These are phyloP conservation scores for Chironomus striatipennis DNA, from an alignment of 1,140 invertebrate species.

Conservation along the genomic window DNA sequence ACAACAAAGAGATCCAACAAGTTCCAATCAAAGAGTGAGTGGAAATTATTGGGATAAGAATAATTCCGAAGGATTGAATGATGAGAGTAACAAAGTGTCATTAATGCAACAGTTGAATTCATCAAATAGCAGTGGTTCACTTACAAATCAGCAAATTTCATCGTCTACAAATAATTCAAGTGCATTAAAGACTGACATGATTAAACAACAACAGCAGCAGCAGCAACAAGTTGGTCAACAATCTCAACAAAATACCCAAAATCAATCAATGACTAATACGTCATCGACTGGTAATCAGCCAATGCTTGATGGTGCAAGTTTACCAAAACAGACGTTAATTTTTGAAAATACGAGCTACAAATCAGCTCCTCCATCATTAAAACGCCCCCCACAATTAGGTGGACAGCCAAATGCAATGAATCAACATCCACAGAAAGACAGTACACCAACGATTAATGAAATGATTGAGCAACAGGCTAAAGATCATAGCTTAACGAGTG, in stretches of 20 bases:
- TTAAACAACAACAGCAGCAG: conserved; percentile 24
- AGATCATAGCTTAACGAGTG: conserved; percentile 40
- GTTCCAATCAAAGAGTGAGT: neutral
- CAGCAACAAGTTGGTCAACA: conserved; percentile 31
- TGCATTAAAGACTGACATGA: neutral
- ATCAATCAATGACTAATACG: conserved; percentile 27
- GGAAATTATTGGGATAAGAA: conserved; percentile 6
- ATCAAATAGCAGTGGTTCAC: neutral
- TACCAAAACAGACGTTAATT: conserved; percentile 79
- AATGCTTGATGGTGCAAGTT: conserved; percentile 59
- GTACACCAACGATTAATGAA: conserved; percentile 28
- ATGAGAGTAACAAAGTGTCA: neutral
- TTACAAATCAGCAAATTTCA: conserved; percentile 28
- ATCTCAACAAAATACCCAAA: conserved; percentile 34
- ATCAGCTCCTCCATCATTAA: conserved; percentile 49
- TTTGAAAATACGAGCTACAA: conserved; percentile 90
- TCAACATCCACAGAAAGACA: conserved; percentile 24
- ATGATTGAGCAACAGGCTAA: conserved; percentile 31
- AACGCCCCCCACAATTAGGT: conserved; percentile 26
- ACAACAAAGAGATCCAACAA: conserved; percentile 5
- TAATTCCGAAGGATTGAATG: neutral
- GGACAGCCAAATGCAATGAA: neutral
- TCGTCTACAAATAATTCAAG: conserved; percentile 18
- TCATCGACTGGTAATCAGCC: conserved; percentile 29
- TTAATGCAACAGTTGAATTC: conserved; percentile 1